A percentile compares a stretch with the other conserved stretches of the same genome.
phyloP scores from a whole-genome alignment of 2,888 invertebrate genomes.

The Lasioglossum villosulum region DNA sequence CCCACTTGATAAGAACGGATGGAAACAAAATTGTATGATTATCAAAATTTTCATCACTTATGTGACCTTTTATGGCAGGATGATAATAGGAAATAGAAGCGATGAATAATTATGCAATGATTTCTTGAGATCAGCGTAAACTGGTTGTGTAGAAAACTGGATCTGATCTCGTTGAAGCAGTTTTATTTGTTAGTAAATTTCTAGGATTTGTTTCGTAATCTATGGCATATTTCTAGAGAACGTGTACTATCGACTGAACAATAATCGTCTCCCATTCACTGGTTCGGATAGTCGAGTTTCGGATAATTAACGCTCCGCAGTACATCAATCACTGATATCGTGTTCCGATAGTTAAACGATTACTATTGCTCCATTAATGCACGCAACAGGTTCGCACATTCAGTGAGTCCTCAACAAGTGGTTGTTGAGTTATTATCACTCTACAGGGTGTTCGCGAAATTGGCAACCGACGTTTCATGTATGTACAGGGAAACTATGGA shows the following conservation, averaged over 20 bases:
- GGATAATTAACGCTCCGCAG: too few relatives aligned
- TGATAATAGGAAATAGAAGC: neutral
- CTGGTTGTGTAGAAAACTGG: neutral
- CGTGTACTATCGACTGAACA: neutral
- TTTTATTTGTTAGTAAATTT: neutral
- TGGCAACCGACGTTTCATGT: neutral
- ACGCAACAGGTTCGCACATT: neutral
- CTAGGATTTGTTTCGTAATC: neutral
- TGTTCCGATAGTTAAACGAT: neutral
- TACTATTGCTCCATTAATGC: neutral
- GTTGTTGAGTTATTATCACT: neutral
- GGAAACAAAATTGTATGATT: neutral
- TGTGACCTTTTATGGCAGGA: neutral
- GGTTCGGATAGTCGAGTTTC: too few relatives aligned
- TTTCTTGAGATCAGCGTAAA: neutral
- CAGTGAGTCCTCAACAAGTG: neutral
- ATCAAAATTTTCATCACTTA: neutral
- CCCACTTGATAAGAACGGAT: neutral
- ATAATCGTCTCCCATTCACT: neutral
- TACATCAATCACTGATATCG: neutral
- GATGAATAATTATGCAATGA: neutral
- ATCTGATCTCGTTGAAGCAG: neutral
- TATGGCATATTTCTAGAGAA: neutral
- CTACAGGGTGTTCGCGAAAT: neutral
- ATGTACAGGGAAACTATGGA: neutral